Base-by-base conservation (phyloP, 2,888 invertebrate species). In the Pristionchus maxplancki region DNA sequence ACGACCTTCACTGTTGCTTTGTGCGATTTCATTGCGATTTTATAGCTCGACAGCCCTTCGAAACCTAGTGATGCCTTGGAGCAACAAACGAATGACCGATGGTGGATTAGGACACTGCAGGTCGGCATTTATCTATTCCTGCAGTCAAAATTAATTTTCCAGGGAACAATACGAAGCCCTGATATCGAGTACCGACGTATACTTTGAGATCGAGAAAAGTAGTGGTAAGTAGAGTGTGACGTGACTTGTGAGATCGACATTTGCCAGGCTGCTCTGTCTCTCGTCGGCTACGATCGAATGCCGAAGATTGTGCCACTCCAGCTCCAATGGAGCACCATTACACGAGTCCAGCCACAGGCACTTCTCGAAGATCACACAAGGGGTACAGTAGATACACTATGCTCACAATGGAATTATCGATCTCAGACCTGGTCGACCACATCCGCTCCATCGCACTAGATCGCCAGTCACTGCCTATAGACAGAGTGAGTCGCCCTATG, bases 151-250 rank as follows among this genome's bases (percentile, higher is more conserved):
- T 28, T 31, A 50, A 44, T 53, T 28, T 53, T 85, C 13, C 40
- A 85, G 87, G 62, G 91, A 92, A 62, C 91, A 92, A 48, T 94
- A 91, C 89, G 93, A 93, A 37, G 90, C 90, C 89, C 91, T 93
- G 89, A 87, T 90, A 50, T 92, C 92, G n/a, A 90, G 91, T 34
- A 90, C 92, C 86, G 89, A 90, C 37, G 90, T 93, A 44, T 93
- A 93, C 89, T 85, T 89, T 78, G 91, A 91, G 78, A 85, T 92
- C n/a, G 92, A 91, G 74, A 89, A 89, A 24, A 91, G 89, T 87
- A 91, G 90, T 48, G 92, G 92, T 91, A 1, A 48, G 82, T 48
- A 5, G 40, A 40, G n/a, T n/a, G n/a, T n/a, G n/a, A n/a, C n/a
- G n/a, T 48, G 17, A 6, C 11, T 31, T 53, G 24, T 20, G 34